Evolutionary conservation across 1,140 invertebrate species (phyloP).

Genomic region (Psilanteris sp.): DNA sequence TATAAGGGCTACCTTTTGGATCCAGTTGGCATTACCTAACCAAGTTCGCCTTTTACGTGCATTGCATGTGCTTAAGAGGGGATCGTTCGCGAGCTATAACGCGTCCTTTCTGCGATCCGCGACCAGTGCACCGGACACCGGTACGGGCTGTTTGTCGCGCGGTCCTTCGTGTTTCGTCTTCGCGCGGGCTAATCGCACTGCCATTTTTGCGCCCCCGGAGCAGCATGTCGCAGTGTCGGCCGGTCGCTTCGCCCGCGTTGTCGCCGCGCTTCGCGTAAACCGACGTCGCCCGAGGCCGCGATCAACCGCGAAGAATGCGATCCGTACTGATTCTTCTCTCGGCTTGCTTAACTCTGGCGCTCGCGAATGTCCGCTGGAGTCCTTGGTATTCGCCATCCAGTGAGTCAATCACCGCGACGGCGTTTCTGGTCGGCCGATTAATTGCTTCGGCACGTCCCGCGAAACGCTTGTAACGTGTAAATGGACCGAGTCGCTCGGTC

Average conservation of each 20-base stretch:
- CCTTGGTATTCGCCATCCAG: conserved; percentile 63
- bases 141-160: conserved; percentile 48
- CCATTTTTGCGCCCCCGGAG: background rate
- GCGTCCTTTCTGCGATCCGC: conserved; percentile 64
- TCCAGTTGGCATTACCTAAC: conserved; percentile 67
- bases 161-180: background rate
- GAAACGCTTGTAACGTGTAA: no score
- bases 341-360: conserved; percentile 40
- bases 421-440: no score
- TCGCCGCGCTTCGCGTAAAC: conserved; percentile 21
- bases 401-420: conserved; percentile 58
- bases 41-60: conserved; percentile 75
- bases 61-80: conserved; percentile 65
- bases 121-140: conserved; percentile 61
- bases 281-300: background rate
- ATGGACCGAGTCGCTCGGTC: no score
- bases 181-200: background rate
- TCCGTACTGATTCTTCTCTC: conserved; percentile 34
- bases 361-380: conserved; percentile 43
- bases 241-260: background rate
- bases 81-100: conserved; percentile 67
- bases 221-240: conserved; percentile 19
- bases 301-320: conserved; percentile 46
- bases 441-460: no score
- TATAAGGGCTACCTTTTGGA: conserved; percentile 61